Base-by-base conservation (phyloP, 92 coral and sea anemone species). In the Pocillopora grandis region DNA sequence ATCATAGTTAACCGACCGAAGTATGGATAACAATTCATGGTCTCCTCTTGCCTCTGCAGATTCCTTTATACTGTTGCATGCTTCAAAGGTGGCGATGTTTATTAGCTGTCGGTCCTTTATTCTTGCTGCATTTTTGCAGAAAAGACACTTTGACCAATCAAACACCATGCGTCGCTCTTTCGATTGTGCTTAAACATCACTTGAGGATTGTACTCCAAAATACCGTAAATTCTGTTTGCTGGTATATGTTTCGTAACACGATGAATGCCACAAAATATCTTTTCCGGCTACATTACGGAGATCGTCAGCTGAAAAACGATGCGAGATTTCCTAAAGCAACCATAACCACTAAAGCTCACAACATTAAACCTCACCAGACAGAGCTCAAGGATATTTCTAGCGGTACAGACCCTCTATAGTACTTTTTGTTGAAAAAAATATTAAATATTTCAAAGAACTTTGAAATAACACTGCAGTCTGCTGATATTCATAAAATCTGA, bases 221-320 rank as follows among this genome's bases (percentile, higher is more conserved):
- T 72, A 87, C 60, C 77, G 86, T 35, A 87, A 82, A 68, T 80
- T 87, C 57, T 87, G 86, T 71, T 72, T 87, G 52, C 90, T 87
- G 31, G 86, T 87, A 37, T 86, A 87, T 4, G 90, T 52, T 52
- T 80, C 90, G 80, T 87, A 87, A 82, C 86, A 87, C 68, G 76
- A 87, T 18, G 86, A 80, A 75, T 86, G 89, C 80, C 85, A 86
- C 76, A 79, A 61, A 71, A 86, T 27, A 17, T 86, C 74, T 20
- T 71, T 79, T 10, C 82, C 76, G 9, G 66, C 76, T 0, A 58
- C 19, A 42, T 66, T 3, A 1, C 71, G 89, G 36, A 87, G 76
- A 62, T 81, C 90, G 73, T 63, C 12, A 48, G 82, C 71, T 62
- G 90, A 87, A 20, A 87, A 81, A 70, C 49, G 82, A 58, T 84